Evolutionary conservation across 2,113 vertebrate genomes (phyloP), one percentile per base, ranked within the genome.

Genomic region (Trochalopteron elliotii): DNA sequence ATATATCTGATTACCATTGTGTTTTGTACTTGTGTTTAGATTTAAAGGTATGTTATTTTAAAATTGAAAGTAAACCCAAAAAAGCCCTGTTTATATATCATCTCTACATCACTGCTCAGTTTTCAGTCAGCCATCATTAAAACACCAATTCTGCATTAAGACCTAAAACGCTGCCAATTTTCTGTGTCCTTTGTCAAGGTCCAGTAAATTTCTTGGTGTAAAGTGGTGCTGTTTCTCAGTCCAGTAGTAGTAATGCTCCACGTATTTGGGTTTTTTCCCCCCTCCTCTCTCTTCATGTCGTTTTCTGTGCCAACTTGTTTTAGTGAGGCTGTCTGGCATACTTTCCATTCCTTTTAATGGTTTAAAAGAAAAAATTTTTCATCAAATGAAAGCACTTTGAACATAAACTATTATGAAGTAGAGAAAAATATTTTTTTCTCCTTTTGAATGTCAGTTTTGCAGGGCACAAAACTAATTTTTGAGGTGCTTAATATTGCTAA

Each of bases 111-210:
- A 75, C 19, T 45, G 49, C 44, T 77, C 72, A 75, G 61, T 44
- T 78, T 92, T 77, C 52, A 71, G 30, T 40, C 79, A 70, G 68
- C 31, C 60, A 64, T 57, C 52, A 56, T 44, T 80, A 89, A 60
- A 81, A 30, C 56, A 90, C 50, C 53, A 78, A 22, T 21, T 68
- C 71, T 78, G 39, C 52, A 86, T 81, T 94, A 92, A 94, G 76
- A 81, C n/a, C 52, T 70, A 91, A 90, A 90, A 90, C 7, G 12
- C 47, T 94, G 94, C 93, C 92, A 94, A n/a, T 52, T 81, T 85
- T 70, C 79, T 86, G 22, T 88, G 90, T 80, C 76, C 76, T 95
- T 95, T 84, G 76, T 96, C 79, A 95, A 93, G 83, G 79, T 94
- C 94, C 88, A 86, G 79, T 86, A 92, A 78, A 59, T 84, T 92